phyloP scores from a whole-genome alignment of 2,113 vertebrate species.

The Picathartes gymnocephalus region DNA sequence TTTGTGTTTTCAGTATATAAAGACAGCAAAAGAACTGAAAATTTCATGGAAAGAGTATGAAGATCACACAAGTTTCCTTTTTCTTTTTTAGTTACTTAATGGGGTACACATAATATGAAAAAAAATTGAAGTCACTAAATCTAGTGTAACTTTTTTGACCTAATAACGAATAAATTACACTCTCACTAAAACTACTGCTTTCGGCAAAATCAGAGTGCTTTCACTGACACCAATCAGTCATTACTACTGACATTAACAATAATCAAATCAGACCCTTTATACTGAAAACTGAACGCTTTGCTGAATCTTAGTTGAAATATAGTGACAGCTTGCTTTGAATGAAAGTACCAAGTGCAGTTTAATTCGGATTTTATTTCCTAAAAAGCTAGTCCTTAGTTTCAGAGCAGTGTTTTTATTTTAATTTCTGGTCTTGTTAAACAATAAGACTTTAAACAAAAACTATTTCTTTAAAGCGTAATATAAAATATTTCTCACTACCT shows the following conservation, averaged over 20 bases:
- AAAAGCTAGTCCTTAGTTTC: not conserved
- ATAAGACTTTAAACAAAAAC: not conserved
- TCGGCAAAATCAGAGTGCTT: not conserved
- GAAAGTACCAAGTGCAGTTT: not conserved
- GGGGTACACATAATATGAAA: not conserved
- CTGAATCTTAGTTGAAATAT: not conserved
- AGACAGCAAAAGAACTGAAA: not conserved
- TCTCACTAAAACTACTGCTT: not conserved
- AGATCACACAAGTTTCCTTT: not conserved
- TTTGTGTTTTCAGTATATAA: not conserved
- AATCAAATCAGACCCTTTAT: not conserved
- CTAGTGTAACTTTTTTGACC: not conserved
- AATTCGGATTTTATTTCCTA: not conserved
- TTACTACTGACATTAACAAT: accelerated
- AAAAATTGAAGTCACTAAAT: not conserved
- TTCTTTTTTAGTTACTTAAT: not conserved
- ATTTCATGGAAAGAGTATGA: not conserved
- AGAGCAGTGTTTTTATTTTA: not conserved
- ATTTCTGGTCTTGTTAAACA: not conserved
- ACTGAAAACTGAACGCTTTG: not conserved
- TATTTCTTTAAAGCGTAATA: not conserved
- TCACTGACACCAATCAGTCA: not conserved
- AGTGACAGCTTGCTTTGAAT: not conserved
- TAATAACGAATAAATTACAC: not conserved
- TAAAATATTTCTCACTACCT: not conserved